These are phyloP conservation scores for Nothura maculosa DNA, from an alignment of 2,797 vertebrate species.

Conservation along the genomic window DNA sequence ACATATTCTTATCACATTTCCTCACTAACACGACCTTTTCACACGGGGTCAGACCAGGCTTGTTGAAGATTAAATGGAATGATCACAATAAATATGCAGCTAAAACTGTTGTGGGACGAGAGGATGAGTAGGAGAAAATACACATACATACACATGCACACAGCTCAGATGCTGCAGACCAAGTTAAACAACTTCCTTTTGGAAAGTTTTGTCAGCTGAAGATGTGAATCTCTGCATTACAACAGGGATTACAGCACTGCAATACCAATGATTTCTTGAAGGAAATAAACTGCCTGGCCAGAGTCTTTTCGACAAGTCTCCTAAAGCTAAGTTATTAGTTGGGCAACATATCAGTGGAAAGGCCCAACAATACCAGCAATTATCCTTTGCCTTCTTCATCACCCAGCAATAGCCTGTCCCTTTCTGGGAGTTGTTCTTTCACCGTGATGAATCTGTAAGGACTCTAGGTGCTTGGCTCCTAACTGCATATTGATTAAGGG, in stretches of 20 bases:
- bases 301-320: not conserved
- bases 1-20: not conserved
- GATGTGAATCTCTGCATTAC: not conserved
- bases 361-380: not conserved
- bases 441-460: not conserved
- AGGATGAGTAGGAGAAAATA: not conserved
- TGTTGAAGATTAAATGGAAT: not conserved
- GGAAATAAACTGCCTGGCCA: not conserved
- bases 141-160: not conserved
- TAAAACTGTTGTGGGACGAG: not conserved
- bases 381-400: not conserved
- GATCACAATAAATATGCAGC: not conserved
- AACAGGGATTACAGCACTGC: too few species aligned
- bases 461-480: not conserved
- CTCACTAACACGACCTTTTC: not conserved
- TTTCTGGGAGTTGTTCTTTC: not conserved
- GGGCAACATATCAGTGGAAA: not conserved
- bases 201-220: not conserved
- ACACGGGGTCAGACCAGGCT: not conserved
- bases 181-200: not conserved
- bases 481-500: not conserved
- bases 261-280: not conserved
- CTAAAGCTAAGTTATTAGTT: not conserved
- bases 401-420: not conserved
- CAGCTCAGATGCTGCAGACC: not conserved